Percentiles rank a stretch among this genome's conserved stretches.
These are phyloP conservation scores for Passer montanus DNA, from an alignment of 2,113 vertebrate species.

Conservation along the genomic window DNA sequence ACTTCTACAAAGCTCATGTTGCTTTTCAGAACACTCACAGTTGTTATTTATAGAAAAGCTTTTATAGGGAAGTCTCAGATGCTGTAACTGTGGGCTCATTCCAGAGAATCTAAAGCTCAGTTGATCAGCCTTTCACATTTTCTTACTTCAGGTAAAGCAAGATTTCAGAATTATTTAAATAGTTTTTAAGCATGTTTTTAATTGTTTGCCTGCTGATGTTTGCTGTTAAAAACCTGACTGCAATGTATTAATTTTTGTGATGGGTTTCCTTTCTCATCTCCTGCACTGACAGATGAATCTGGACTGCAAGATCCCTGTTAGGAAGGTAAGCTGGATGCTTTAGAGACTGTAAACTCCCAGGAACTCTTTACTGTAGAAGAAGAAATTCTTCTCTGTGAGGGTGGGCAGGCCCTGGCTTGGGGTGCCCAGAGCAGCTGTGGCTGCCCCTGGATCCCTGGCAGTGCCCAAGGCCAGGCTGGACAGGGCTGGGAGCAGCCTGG, in stretches of 20 bases:
- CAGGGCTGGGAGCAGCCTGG: fast-evolving
- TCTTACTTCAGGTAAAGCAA: neutral
- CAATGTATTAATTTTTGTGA: neutral
- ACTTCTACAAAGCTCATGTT: neutral
- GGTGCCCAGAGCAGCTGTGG: neutral
- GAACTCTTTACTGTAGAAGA: neutral
- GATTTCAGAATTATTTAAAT: neutral
- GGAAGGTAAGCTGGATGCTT: slow-evolving; percentile 74
- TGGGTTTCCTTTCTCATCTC: neutral
- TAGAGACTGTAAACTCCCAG: slow-evolving; percentile 72
- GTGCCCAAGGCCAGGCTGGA: neutral
- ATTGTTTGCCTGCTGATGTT: neutral
- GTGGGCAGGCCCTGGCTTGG: neutral
- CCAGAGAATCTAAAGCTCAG: neutral
- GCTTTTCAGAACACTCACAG: neutral
- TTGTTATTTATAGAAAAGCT: slow-evolving; percentile 3
- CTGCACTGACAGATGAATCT: slow-evolving; percentile 74
- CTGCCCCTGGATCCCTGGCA: neutral
- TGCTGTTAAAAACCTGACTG: neutral
- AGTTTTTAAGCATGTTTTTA: neutral
- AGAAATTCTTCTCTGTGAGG: neutral
- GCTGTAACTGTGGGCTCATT: neutral
- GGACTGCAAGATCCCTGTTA: slow-evolving; percentile 84
- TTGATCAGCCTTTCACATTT: neutral
- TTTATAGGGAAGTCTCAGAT: neutral